These are phyloP conservation scores for Limnephilus rhombicus DNA, from an alignment of 2,888 invertebrate genomes.

Conservation along the genomic window DNA sequence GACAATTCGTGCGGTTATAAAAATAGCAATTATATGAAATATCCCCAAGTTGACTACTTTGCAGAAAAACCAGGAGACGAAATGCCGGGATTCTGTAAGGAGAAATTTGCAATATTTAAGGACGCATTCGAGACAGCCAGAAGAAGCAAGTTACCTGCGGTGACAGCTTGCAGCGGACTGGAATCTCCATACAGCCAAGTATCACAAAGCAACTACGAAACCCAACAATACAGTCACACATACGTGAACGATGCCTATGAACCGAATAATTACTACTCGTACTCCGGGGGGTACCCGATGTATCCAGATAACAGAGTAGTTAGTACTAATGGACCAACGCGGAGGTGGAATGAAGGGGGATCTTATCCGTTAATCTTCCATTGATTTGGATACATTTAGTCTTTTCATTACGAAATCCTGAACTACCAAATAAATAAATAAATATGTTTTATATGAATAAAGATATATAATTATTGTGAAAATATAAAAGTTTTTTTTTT, in stretches of 20 bases:
- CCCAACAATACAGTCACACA: neutral
- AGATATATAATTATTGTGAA: conserved; percentile 16
- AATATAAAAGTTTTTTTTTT: neutral
- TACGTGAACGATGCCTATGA: conserved; percentile 35
- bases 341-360: conserved; percentile 26
- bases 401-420: neutral
- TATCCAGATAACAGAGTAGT: neutral
- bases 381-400: neutral
- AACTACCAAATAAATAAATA: neutral
- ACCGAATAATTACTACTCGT: conserved; percentile 20
- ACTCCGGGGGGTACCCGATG: conserved; percentile 11
- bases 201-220: neutral
- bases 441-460: conserved; percentile 30
- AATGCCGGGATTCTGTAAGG: conserved; percentile 71
- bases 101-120: conserved; percentile 80
- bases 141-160: conserved; percentile 13
- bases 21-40: conserved; percentile 34
- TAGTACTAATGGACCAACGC: neutral
- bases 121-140: conserved; percentile 77
- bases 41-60: conserved; percentile 50
- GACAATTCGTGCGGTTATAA: conserved; percentile 66
- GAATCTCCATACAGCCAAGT: neutral
- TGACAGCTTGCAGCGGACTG: neutral
- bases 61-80: conserved; percentile 40
- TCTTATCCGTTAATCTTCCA: conserved; percentile 27